Evolutionary conservation across 2,888 invertebrate genomes (phyloP).

Genomic region (Petrolisthes manimaculis): DNA sequence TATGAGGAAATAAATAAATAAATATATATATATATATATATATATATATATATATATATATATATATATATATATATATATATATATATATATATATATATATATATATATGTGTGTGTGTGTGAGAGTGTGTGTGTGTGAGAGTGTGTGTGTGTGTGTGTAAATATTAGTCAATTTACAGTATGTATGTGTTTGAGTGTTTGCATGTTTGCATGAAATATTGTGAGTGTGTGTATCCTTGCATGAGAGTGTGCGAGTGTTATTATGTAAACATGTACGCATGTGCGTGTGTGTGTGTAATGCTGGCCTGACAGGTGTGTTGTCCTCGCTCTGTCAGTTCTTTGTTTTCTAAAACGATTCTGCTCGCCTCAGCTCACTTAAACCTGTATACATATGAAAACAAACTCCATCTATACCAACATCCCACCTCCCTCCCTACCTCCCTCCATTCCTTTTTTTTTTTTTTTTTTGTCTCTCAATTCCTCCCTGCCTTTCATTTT

Average conservation of each 20-base stretch:
- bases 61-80: conserved; percentile 24
- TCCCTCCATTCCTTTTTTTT: neutral
- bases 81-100: conserved; percentile 17
- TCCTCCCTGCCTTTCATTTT: neutral
- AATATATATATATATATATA: conserved; percentile 31
- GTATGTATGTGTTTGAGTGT: neutral
- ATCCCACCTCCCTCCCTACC: neutral
- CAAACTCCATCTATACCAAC: no score
- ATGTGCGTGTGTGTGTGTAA: no score
- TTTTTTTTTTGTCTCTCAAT: neutral
- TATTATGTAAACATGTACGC: no score
- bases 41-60: conserved; percentile 31
- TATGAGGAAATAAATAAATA: no score
- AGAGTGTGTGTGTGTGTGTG: neutral
- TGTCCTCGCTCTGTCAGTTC: no score
- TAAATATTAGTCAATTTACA: neutral
- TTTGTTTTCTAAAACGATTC: no score
- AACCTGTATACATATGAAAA: no score
- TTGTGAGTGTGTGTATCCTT: neutral
- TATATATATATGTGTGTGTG: conserved; percentile 20
- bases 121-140: neutral
- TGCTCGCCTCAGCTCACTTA: no score
- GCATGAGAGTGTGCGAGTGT: no score
- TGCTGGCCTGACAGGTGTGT: no score
- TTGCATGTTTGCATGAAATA: neutral